A percentile compares a stretch with the other conserved stretches of the same genome.
phyloP scores from a whole-genome alignment of 2,113 vertebrate genomes.

The Canis aureus region DNA sequence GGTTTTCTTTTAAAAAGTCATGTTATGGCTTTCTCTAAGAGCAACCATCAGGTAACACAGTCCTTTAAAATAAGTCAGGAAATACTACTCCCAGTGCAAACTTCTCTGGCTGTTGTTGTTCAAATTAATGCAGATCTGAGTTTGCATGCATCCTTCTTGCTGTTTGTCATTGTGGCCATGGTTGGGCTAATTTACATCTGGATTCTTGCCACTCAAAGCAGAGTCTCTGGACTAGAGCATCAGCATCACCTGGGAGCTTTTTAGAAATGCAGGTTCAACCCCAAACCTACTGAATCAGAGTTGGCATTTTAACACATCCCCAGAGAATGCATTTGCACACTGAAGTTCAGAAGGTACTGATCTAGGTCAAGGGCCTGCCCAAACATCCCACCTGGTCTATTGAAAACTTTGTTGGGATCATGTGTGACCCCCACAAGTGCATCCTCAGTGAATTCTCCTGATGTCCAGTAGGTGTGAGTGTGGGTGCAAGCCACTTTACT shows the following conservation, averaged over 20 bases:
- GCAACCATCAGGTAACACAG: too few species aligned
- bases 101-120: neutral
- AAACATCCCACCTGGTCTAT: neutral
- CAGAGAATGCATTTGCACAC: neutral
- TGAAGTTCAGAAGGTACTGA: neutral
- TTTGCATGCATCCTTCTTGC: neutral
- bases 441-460: neutral
- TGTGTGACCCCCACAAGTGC: neutral
- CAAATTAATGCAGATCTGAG: neutral
- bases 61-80: neutral
- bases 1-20: neutral
- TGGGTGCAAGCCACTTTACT: neutral
- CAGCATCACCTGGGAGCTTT: neutral
- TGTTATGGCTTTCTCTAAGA: neutral
- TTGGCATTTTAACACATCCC: neutral
- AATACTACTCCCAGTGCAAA: neutral
- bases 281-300: neutral
- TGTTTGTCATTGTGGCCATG: neutral
- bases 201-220: neutral
- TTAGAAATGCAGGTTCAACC: neutral
- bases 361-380: neutral
- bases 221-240: neutral
- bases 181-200: neutral
- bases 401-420: neutral
- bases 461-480: neutral